Conservation (phyloP, 2,113 vertebrate genomes). For the Chiloscyllium plagiosum region DNA sequence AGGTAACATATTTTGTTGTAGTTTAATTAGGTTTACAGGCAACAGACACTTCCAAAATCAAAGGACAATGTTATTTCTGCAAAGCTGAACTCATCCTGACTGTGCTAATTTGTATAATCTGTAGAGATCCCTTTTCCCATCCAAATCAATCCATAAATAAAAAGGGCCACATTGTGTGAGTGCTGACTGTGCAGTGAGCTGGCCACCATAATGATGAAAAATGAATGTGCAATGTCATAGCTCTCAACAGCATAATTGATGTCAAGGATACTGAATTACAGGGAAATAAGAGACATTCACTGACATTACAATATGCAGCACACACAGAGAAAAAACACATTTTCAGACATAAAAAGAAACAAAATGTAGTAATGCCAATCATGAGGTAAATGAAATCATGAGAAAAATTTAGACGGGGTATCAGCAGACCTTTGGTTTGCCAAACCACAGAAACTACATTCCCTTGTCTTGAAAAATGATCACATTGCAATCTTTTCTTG, state of each 20-base stretch:
- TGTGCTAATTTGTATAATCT: slow-evolving; percentile 20
- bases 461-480: not conserved
- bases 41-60: not conserved
- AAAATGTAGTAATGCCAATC: not conserved
- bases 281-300: not conserved
- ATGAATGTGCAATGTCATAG: slow-evolving; percentile 32
- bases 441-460: not conserved
- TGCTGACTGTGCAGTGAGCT: not conserved
- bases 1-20: not conserved
- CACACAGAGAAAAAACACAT: not conserved
- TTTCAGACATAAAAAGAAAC: not conserved
- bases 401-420: not conserved
- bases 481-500: not conserved
- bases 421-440: not conserved
- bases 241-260: slow-evolving; percentile 29
- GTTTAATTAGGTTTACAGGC: not conserved
- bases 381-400: not conserved
- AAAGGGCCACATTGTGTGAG: not conserved
- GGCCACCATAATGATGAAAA: slow-evolving; percentile 30
- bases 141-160: not conserved
- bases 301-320: not conserved
- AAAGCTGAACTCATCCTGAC: not conserved
- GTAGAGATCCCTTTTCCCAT: not conserved
- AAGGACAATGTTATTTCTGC: not conserved
- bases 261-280: not conserved